These are phyloP conservation scores for Microctonus brassicae DNA, from an alignment of 2,888 invertebrate genomes.

Conservation along the genomic window DNA sequence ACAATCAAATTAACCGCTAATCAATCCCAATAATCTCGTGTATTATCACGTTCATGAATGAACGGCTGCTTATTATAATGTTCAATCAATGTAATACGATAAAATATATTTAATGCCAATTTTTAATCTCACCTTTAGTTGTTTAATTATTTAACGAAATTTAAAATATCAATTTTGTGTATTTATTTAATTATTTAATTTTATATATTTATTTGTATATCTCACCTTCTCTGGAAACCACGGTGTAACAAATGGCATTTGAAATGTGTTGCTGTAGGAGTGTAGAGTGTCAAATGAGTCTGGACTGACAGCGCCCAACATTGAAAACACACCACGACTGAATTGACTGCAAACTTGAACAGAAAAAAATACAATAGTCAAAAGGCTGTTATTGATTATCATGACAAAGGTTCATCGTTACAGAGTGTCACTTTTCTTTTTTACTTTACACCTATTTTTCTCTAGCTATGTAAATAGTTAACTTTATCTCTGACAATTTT, in stretches of 20 bases:
- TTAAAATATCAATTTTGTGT: too few relatives aligned
- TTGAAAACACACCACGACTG: slow-evolving; percentile 88
- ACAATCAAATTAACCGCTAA: neutral
- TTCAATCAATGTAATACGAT: neutral
- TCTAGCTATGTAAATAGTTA: slow-evolving; percentile 12
- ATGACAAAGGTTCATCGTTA: slow-evolving; percentile 47
- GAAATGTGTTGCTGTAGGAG: slow-evolving; percentile 94
- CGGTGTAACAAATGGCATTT: slow-evolving; percentile 94
- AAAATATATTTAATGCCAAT: neutral
- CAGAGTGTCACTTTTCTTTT: slow-evolving; percentile 27
- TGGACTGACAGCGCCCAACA: slow-evolving; percentile 92
- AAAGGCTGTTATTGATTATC: slow-evolving; percentile 46
- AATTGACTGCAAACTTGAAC: slow-evolving; percentile 89
- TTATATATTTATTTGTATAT: slow-evolving; percentile 2
- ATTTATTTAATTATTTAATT: neutral
- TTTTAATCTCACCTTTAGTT: too few relatives aligned
- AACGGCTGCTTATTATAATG: neutral
- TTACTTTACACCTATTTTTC: neutral
- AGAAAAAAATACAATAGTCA: slow-evolving; percentile 39
- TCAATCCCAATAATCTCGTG: neutral
- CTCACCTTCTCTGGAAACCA: slow-evolving; percentile 94
- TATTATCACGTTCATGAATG: neutral
- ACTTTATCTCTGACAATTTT: slow-evolving; percentile 14
- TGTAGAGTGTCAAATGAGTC: slow-evolving; percentile 95
- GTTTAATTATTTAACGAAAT: too few relatives aligned